Evolutionary conservation across 2,888 invertebrate species (phyloP).

Genomic region (Tiliacea citrago): DNA sequence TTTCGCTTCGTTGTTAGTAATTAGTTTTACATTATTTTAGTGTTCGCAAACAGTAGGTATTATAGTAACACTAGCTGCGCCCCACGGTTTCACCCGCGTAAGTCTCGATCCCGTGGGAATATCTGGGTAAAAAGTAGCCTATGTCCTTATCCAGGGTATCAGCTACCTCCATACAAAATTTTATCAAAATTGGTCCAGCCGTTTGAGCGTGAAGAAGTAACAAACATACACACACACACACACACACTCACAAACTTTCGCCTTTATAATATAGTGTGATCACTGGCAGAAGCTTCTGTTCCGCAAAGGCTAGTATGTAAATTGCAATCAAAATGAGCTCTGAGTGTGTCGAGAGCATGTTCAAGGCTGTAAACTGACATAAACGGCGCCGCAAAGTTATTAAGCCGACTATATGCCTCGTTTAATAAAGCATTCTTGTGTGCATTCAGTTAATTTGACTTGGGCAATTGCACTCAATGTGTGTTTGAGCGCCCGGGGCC

Average conservation of each 20-base stretch:
- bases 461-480: conserved; percentile 55
- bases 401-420: conserved; percentile 55
- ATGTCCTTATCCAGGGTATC: too few relatives aligned
- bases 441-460: conserved; percentile 57
- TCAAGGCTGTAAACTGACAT: conserved; percentile 56
- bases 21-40: conserved; percentile 51
- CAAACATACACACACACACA: too few relatives aligned
- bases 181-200: too few relatives aligned
- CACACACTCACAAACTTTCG: too few relatives aligned
- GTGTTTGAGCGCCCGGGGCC: conserved; percentile 42
- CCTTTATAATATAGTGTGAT: too few relatives aligned
- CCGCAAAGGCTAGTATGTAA: conserved; percentile 48
- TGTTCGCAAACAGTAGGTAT: conserved; percentile 1
- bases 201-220: too few relatives aligned
- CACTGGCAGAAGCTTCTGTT: conserved; percentile 19
- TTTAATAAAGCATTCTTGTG: conserved; percentile 63
- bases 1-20: conserved; percentile 32
- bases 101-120: too few relatives aligned
- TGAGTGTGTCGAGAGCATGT: conserved; percentile 55
- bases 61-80: too few relatives aligned
- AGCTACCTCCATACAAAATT: too few relatives aligned
- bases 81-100: too few relatives aligned
- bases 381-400: conserved; percentile 60
- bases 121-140: too few relatives aligned
- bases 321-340: conserved; percentile 58